phyloP scores from a whole-genome alignment of 2,888 invertebrate genomes.

The Agrotis clavis region DNA sequence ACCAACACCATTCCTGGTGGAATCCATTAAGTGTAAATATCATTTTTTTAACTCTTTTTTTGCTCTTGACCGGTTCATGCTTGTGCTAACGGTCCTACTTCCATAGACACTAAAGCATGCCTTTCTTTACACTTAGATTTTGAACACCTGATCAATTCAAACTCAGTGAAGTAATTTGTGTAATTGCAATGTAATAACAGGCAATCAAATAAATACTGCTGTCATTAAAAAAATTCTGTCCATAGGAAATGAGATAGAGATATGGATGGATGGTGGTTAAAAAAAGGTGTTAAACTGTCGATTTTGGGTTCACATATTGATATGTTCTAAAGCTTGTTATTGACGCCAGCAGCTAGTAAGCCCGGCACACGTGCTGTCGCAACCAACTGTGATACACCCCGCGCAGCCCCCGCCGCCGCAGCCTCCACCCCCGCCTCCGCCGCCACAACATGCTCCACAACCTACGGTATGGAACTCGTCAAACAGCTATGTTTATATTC shows the following conservation, averaged over 20 bases:
- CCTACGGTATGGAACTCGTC: constrained; percentile 71
- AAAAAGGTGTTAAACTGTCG: not conserved
- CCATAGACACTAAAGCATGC: constrained; percentile 40
- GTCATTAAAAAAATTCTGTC: not conserved
- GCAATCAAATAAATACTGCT: constrained; percentile 6
- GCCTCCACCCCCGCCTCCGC: constrained; percentile 82
- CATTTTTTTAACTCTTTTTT: not conserved
- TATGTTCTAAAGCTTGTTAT: constrained; percentile 23
- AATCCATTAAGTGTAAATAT: not conserved
- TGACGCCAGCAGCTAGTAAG: constrained; percentile 81
- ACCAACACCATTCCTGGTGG: not conserved
- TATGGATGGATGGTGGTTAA: not conserved
- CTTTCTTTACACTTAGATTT: constrained; percentile 8
- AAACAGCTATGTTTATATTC: not conserved
- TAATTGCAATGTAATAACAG: not conserved
- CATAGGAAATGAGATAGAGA: constrained; percentile 5
- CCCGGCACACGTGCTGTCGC: constrained; percentile 86
- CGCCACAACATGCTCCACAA: constrained; percentile 77
- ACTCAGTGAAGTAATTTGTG: constrained; percentile 8
- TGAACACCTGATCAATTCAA: constrained; percentile 3
- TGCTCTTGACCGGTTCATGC: constrained; percentile 29
- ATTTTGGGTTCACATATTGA: constrained; percentile 13
- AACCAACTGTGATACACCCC: constrained; percentile 88
- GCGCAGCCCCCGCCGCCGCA: constrained; percentile 89
- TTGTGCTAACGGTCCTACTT: constrained; percentile 39